Base-by-base conservation (phyloP, 1,140 invertebrate genomes). In the Macrotrachela quadricornifera region DNA sequence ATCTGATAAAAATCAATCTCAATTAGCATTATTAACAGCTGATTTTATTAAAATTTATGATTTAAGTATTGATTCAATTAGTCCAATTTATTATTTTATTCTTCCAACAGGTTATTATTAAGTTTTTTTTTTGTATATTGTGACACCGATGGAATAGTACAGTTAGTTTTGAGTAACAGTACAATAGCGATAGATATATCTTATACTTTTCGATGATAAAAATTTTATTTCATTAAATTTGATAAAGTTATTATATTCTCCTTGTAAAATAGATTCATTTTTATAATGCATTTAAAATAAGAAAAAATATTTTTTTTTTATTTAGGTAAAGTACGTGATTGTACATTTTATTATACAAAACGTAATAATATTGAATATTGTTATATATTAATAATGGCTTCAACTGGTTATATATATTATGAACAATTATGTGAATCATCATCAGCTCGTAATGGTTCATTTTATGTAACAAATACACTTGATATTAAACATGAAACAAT, bases 31-130 rank as follows among this genome's bases (percentile, higher is more conserved):
- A 0, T 80, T 95, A 0, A 95, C 90, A 0, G 83, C 85, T 3
- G 87, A 95, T 64, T 94, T 92, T 70, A 83, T 97, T 8, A 95
- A 95, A 73, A 91, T 97, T 46, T 97, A 91, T 62, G 84, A 95
- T 69, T 74, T 96, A 10, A 61, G 66, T 12, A 77, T 79, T 55
- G 87, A 95, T 67, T 78, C 82, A 0, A 74, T 84, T 10, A 85
- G 81, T 67, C 88, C 90, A 0, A 81, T 86, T 64, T 92, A 88
- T 64, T 85, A 84, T 67, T 94, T 94, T 71, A 73, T 95, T 0
- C 79, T 96, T 0, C 86, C 90, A 0, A 84, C 82, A 61, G 90
- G 88, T 41, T 47, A 30, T 30, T 30, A n/a, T n/a, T n/a, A n/a
- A n/a, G n/a, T n/a, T n/a, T n/a, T n/a, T n/a, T n/a, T n/a, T n/a